Evolutionary conservation across 2,113 vertebrate species (phyloP).

Genomic region (Pitta sordida): DNA sequence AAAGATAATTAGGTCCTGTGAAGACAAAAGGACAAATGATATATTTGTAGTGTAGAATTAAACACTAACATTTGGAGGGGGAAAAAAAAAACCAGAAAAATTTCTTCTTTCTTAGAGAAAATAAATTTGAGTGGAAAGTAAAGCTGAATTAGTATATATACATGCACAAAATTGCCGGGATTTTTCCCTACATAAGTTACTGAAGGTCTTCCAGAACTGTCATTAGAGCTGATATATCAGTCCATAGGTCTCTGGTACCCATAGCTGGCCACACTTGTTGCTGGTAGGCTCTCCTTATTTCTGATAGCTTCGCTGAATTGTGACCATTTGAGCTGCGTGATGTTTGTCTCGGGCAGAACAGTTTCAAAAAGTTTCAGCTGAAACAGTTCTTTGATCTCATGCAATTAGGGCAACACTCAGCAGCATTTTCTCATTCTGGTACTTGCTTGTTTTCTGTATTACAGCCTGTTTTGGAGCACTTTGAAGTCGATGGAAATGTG

Average conservation of each 20-base stretch:
- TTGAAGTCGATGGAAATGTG: conserved; percentile 53
- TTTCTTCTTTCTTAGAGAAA: not conserved
- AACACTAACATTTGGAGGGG: not conserved
- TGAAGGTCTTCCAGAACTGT: not conserved
- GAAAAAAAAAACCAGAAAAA: not conserved
- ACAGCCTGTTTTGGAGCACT: conserved; percentile 9
- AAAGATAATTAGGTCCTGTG: conserved; percentile 8
- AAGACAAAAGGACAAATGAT: conserved; percentile 3
- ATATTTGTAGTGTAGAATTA: not conserved
- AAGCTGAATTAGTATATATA: not conserved
- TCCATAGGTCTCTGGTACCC: not conserved
- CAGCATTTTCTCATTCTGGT: conserved; percentile 29
- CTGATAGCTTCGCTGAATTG: not conserved
- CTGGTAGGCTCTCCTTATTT: not conserved
- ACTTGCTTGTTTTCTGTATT: not conserved
- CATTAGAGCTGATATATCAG: not conserved
- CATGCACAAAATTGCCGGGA: accelerated
- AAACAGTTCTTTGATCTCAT: conserved; percentile 30
- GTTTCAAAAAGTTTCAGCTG: not conserved
- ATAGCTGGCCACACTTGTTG: not conserved
- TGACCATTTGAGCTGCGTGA: not conserved
- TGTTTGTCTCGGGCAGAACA: not conserved
- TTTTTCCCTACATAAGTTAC: not conserved
- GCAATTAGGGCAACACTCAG: conserved; percentile 7
- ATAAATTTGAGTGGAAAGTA: not conserved